Conservation (phyloP, 2,113 vertebrate species). For the Siniperca knerii region DNA sequence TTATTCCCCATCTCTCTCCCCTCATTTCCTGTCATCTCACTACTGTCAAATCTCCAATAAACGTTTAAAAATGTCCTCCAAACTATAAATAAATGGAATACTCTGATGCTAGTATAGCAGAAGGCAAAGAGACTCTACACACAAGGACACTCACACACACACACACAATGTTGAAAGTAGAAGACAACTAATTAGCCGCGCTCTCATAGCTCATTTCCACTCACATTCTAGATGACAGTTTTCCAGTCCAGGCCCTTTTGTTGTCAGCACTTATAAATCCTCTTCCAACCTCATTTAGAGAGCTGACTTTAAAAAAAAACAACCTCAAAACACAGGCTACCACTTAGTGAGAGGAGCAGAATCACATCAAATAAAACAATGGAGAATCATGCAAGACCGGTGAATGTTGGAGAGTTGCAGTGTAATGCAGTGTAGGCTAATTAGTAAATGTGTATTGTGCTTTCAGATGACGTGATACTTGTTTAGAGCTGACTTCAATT, state of each 20-base stretch:
- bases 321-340: not conserved
- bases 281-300: conserved; percentile 4
- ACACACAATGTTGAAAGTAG: not conserved
- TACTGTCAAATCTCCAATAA: not conserved
- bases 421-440: not conserved
- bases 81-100: not conserved
- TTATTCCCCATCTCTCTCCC: too few species aligned
- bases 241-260: conserved; percentile 44
- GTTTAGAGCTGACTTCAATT: not conserved
- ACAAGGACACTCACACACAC: too few species aligned
- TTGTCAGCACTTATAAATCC: conserved; percentile 36
- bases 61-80: not conserved
- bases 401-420: not conserved
- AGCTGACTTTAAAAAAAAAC: not conserved
- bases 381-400: not conserved
- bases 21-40: not conserved
- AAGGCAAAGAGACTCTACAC: not conserved
- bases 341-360: conserved; percentile 5
- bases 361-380: conserved; percentile 2
- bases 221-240: conserved; percentile 32
- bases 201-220: conserved; percentile 44
- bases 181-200: conserved; percentile 3
- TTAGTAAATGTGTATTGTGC: conserved; percentile 1
- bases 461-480: not conserved
- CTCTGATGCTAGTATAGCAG: not conserved